Conservation (phyloP, 1,140 invertebrate species). For the Drosophila gunungcola region DNA sequence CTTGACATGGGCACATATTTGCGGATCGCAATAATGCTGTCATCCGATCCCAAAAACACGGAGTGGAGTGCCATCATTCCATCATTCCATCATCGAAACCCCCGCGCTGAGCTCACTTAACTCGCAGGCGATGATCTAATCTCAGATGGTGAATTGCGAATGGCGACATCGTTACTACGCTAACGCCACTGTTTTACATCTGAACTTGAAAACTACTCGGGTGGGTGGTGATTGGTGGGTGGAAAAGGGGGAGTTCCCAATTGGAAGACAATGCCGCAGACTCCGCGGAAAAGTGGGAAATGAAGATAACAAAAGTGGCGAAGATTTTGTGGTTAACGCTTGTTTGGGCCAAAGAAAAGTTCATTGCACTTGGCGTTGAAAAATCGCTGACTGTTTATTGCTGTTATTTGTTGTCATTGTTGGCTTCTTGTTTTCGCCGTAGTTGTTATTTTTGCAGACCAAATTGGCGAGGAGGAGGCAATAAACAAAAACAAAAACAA, state of each 20-base stretch:
- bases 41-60: slow-evolving; percentile 6
- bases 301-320: slow-evolving; percentile 2
- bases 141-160: not conserved
- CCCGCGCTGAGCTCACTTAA: slow-evolving; percentile 8
- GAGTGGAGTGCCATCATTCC: not conserved
- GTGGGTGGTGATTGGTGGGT: not conserved
- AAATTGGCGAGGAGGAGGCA: slow-evolving; percentile 4
- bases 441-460: slow-evolving; percentile 6
- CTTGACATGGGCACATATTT: not conserved
- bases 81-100: not conserved
- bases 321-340: slow-evolving; percentile 29
- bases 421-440: not conserved
- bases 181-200: slow-evolving; percentile 17
- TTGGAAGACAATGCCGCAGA: slow-evolving; percentile 22
- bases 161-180: not conserved
- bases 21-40: slow-evolving; percentile 2
- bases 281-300: slow-evolving; percentile 3
- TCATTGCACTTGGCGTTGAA: slow-evolving; percentile 56
- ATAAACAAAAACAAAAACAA: not conserved
- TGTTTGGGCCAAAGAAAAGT: slow-evolving; percentile 31
- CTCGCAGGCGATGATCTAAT: slow-evolving; percentile 8
- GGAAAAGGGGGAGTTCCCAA: not conserved
- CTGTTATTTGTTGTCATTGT: slow-evolving; percentile 31
- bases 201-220: slow-evolving; percentile 51
- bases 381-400: slow-evolving; percentile 63